Evolutionary conservation across 2,797 vertebrate species (phyloP).

Genomic region (Limosa lapponica): DNA sequence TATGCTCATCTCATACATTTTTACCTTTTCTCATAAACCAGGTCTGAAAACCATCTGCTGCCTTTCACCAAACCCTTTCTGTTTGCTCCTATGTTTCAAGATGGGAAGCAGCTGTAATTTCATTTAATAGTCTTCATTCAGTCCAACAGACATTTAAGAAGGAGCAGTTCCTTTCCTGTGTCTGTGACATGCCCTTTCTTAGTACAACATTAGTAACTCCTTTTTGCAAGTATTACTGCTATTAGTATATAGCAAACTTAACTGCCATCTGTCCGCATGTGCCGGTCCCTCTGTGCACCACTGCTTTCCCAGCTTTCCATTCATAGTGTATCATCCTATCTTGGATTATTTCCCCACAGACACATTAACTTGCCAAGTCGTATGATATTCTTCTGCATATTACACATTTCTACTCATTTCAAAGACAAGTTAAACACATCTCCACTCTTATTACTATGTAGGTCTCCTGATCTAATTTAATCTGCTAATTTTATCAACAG

Average conservation of each 20-base stretch:
- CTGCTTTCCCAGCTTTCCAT: not conserved
- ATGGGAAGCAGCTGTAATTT: not conserved
- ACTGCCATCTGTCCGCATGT: not conserved
- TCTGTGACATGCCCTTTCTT: not conserved
- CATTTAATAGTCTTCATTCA: not conserved
- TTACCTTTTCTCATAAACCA: not conserved
- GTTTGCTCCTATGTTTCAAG: not conserved
- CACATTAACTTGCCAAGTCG: not conserved
- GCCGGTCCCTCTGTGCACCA: not conserved
- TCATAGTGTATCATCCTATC: not conserved
- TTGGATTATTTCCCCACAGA: not conserved
- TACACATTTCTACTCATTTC: not conserved
- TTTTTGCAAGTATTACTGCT: not conserved
- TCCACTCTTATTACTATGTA: not conserved
- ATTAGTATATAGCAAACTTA: not conserved
- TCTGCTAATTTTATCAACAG: slow-evolving; percentile 20
- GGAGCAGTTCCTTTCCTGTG: not conserved
- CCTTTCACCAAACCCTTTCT: not conserved
- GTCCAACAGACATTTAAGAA: not conserved
- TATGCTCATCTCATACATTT: rapidly evolving
- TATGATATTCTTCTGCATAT: not conserved
- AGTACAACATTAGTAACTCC: not conserved
- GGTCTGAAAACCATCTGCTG: not conserved
- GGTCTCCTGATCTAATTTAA: not conserved
- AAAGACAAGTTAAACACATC: not conserved